Evolutionary conservation across 2,797 vertebrate species (phyloP).

Genomic region (Nasua narica): DNA sequence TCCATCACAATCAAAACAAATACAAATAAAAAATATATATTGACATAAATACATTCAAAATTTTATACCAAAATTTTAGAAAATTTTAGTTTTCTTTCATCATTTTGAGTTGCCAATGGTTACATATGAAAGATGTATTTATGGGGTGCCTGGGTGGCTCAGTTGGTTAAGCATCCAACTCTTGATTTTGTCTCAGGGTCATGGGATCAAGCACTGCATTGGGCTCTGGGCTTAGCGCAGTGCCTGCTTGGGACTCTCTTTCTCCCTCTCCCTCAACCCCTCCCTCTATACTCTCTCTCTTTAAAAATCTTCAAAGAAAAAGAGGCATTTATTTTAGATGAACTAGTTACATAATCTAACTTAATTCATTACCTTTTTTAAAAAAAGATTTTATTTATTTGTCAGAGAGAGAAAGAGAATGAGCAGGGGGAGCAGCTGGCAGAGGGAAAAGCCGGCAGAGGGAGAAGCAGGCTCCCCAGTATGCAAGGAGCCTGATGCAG

Average conservation of each 20-base stretch:
- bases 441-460: too few relatives aligned
- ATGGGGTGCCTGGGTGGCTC: neutral
- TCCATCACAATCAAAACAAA: neutral
- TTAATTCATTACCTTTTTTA: neutral
- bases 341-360: neutral
- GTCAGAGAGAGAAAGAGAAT: too few relatives aligned
- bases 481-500: too few relatives aligned
- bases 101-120: neutral
- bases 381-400: neutral
- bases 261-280: neutral
- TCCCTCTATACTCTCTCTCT: neutral
- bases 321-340: neutral
- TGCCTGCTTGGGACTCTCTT: neutral
- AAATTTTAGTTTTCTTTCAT: neutral
- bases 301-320: neutral
- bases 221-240: neutral
- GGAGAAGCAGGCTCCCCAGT: too few relatives aligned
- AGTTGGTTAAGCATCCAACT: neutral
- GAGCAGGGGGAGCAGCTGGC: too few relatives aligned
- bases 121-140: neutral
- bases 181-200: neutral
- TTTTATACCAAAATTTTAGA: too few relatives aligned
- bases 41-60: neutral
- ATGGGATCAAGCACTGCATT: neutral
- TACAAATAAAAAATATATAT: neutral